Conservation (phyloP, 2,797 vertebrate species). For the Acridotheres tristis region DNA sequence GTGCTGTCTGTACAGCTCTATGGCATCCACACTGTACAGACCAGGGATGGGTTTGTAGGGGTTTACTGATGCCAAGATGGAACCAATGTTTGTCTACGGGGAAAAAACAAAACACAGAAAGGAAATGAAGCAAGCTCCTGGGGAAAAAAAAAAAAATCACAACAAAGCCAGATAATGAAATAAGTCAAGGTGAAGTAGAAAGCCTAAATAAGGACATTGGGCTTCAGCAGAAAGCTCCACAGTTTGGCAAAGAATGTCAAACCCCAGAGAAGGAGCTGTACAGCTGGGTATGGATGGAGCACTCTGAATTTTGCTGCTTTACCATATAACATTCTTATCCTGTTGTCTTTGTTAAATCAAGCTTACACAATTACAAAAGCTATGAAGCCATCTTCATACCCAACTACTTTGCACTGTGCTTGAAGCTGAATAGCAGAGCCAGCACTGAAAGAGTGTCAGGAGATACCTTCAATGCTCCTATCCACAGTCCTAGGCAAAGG, state of each 20-base stretch:
- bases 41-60: constrained; percentile 87
- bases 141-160: background rate
- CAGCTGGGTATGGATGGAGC: background rate
- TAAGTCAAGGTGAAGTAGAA: background rate
- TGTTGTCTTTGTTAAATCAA: background rate
- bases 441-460: background rate
- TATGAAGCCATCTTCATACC: background rate
- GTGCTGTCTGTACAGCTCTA: constrained; percentile 87
- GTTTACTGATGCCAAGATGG: constrained; percentile 91
- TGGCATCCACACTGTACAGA: constrained; percentile 82
- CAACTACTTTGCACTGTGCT: background rate
- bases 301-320: background rate
- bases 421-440: background rate
- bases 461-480: background rate
- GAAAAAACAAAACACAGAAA: constrained; percentile 47
- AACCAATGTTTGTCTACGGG: constrained; percentile 89
- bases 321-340: background rate
- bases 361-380: background rate
- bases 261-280: background rate
- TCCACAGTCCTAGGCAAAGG: background rate
- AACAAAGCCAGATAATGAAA: background rate
- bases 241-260: background rate
- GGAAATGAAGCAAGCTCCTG: background rate
- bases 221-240: background rate
- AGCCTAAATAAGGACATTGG: background rate